phyloP scores from a whole-genome alignment of 2,888 invertebrate species.

The Pyralis farinalis region DNA sequence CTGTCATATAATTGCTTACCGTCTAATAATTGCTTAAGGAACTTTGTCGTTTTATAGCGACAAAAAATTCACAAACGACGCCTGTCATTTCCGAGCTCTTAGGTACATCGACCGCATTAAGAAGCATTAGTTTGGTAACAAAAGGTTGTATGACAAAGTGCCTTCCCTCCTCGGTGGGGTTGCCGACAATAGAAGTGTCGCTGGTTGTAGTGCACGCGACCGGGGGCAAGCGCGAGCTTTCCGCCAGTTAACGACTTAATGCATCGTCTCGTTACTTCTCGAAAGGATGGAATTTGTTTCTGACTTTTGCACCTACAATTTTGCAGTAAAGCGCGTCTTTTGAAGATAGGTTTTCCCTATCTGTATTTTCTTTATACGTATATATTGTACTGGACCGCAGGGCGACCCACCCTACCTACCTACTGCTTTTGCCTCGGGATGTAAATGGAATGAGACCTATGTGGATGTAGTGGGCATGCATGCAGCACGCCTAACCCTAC shows the following conservation, averaged over 20 bases:
- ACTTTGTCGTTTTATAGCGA: slow-evolving; percentile 17
- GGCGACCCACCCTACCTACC: too few relatives aligned
- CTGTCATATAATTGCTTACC: too few relatives aligned
- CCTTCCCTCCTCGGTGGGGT: slow-evolving; percentile 39
- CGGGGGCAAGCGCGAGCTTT: slow-evolving; percentile 31
- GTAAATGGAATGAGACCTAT: too few relatives aligned
- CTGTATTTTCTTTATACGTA: too few relatives aligned
- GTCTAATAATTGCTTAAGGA: not conserved
- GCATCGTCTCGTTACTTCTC: slow-evolving; percentile 50
- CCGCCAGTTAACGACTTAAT: slow-evolving; percentile 61
- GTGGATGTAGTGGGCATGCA: too few relatives aligned
- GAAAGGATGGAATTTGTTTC: slow-evolving; percentile 25
- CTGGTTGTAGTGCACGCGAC: slow-evolving; percentile 37
- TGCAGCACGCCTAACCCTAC: too few relatives aligned
- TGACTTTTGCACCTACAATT: too few relatives aligned
- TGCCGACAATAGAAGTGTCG: slow-evolving; percentile 46
- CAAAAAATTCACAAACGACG: slow-evolving; percentile 43
- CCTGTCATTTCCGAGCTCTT: slow-evolving; percentile 47
- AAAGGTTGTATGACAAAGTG: slow-evolving; percentile 66
- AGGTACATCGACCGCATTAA: slow-evolving; percentile 50
- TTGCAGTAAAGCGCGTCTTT: too few relatives aligned
- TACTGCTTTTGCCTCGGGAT: too few relatives aligned
- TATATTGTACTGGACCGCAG: too few relatives aligned
- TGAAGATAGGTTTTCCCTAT: too few relatives aligned
- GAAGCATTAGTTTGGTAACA: slow-evolving; percentile 64